Base-by-base conservation (phyloP, 2,888 invertebrate genomes). In the Brenthis hecate region DNA sequence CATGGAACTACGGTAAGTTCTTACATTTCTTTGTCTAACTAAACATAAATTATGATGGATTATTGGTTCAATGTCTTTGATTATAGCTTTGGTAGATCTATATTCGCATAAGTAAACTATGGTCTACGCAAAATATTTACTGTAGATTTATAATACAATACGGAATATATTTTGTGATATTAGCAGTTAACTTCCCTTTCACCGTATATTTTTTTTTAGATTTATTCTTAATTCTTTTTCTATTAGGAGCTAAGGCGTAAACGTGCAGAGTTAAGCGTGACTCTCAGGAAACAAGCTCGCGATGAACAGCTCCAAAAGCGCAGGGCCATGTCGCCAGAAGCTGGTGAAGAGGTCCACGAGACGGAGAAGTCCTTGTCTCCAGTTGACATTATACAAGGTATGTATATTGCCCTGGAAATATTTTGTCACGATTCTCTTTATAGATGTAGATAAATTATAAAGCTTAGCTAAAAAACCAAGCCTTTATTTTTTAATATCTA, bases 251-350 rank as follows among this genome's bases (percentile, higher is more conserved):
- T 98, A 85, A 95, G 99, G 61, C 95, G 98, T 73, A 95, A 98
- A 74, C 94, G 99, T 67, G 97, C 95, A 70, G 98, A 99, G 85
- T 95, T 97, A 58, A 97, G 96, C 3, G 96, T 99, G 3, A 97
- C 99, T 76, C 93, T 99, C 48, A 95, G 99, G 16, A 99, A 99
- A 91, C 96, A 97, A 19, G 96, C 97, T 68, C 97, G 99, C 76
- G 98, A 99, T 86, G 98, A 99, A 78, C 98, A 98, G 83, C 91
- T 99, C 53, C 94, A 97, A 66, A 99, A 99, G 87, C 94, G 98
- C 23, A 94, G 99, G 67, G 98, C 99, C 77, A 94, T 99, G 76
- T 92, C 92, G 0, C 94, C 94, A 0, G 88, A 94, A 1, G 90
- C 88, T 5, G 94, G 93, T 16, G 93, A 92, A 6, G 89, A 93